Evolutionary conservation across 2,888 invertebrate genomes (phyloP).

Genomic region (Caenorhabditis sp.): DNA sequence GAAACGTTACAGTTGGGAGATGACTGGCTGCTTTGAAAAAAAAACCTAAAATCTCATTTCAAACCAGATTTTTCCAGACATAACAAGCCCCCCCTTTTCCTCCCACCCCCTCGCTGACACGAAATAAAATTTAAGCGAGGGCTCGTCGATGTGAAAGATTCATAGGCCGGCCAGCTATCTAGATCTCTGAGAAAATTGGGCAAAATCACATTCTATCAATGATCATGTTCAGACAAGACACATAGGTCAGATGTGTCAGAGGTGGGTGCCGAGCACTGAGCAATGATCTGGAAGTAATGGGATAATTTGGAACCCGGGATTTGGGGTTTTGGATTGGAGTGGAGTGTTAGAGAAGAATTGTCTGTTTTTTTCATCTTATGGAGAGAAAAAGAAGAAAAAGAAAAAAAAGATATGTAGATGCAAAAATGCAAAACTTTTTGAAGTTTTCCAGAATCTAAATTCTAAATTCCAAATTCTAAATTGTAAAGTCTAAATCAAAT

Average conservation of each 20-base stretch:
- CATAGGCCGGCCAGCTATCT: too few relatives aligned
- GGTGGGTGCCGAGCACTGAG: not conserved
- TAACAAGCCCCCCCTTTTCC: too few relatives aligned
- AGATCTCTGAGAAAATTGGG: not conserved
- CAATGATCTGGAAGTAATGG: conserved; percentile 20
- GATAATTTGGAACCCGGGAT: conserved; percentile 6
- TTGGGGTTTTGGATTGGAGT: too few relatives aligned
- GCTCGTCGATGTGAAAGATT: too few relatives aligned
- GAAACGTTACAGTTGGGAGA: too few relatives aligned
- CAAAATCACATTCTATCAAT: not conserved
- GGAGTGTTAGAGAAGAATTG: too few relatives aligned
- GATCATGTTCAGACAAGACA: conserved; percentile 1
- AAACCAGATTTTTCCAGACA: too few relatives aligned
- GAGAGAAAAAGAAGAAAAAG: not conserved
- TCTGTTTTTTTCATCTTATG: too few relatives aligned
- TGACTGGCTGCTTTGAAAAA: too few relatives aligned
- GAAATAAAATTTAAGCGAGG: too few relatives aligned
- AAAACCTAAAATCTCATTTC: too few relatives aligned
- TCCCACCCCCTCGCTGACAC: too few relatives aligned
- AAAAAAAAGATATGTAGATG: not conserved
- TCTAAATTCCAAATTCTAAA: not conserved
- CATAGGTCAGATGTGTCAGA: conserved; percentile 20
- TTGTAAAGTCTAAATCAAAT: not conserved
- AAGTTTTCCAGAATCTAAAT: not conserved
- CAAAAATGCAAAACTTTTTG: not conserved